Percentiles rank a stretch among this genome's conserved stretches.
Evolutionary conservation across 2,113 vertebrate species (phyloP).

Genomic region (Cyanoliseus patagonus): DNA sequence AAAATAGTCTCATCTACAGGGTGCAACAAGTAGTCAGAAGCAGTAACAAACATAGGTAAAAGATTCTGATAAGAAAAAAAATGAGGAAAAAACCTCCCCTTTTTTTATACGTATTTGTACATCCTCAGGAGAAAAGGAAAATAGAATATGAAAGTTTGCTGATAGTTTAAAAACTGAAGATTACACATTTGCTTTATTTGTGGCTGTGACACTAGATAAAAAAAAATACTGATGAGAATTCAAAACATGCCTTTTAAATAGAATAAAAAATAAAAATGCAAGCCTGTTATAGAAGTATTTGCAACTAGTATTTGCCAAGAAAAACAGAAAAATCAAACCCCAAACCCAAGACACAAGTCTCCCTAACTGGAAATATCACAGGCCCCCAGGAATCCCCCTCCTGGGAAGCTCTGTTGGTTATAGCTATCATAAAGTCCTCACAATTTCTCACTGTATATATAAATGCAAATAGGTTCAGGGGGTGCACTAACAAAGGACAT

Average conservation of each 20-base stretch:
- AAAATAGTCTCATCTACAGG: neutral
- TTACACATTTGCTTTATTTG: neutral
- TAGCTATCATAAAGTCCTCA: slow-evolving; percentile 21
- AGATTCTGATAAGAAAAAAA: neutral
- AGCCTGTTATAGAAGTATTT: neutral
- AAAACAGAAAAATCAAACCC: neutral
- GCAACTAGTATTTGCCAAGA: neutral
- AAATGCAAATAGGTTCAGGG: slow-evolving; percentile 45
- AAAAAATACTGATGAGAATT: neutral
- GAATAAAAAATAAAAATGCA: neutral
- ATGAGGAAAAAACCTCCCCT: neutral
- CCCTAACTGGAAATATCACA: neutral
- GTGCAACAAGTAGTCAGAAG: neutral
- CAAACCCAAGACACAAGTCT: neutral
- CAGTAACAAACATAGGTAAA: neutral
- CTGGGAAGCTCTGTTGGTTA: neutral
- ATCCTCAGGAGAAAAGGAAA: neutral
- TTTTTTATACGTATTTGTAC: neutral
- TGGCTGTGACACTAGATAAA: neutral
- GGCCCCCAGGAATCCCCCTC: neutral
- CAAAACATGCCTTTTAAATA: neutral
- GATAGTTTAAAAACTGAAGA: neutral
- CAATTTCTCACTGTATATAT: neutral
- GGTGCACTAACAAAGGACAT: slow-evolving; percentile 11
- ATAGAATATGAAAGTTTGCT: neutral